phyloP scores from a whole-genome alignment of 2,113 vertebrate species.

The Mystacornis crossleyi region DNA sequence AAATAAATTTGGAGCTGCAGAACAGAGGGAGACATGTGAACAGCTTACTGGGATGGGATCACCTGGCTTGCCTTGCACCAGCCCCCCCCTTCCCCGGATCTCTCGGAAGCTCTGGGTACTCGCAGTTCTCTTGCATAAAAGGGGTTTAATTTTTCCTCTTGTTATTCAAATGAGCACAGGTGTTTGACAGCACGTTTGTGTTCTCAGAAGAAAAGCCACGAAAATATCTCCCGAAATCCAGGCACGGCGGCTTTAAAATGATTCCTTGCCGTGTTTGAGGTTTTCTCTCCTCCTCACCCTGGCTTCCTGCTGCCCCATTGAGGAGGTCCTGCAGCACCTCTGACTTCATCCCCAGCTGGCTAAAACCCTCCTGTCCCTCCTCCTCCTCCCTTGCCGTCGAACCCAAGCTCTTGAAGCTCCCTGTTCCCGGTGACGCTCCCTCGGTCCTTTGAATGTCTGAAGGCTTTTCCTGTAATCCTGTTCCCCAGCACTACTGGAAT shows the following conservation, averaged over 20 bases:
- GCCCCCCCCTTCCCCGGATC: no score
- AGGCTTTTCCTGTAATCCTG: neutral
- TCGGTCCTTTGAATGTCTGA: neutral
- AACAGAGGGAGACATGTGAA: neutral
- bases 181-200: neutral
- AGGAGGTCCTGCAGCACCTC: neutral
- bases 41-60: neutral
- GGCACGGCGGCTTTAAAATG: accelerated
- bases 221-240: neutral
- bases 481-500: slow-evolving; percentile 49
- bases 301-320: accelerated
- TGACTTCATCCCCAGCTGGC: neutral
- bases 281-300: neutral
- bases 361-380: neutral
- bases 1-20: neutral
- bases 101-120: neutral
- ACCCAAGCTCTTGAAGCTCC: neutral
- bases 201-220: neutral
- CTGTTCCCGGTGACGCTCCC: neutral
- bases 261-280: neutral
- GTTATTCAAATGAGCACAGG: neutral
- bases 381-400: neutral
- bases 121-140: neutral
- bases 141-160: neutral
- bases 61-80: neutral